Base-by-base conservation (phyloP, 2,113 vertebrate species). In the Bagarius yarrelli region DNA sequence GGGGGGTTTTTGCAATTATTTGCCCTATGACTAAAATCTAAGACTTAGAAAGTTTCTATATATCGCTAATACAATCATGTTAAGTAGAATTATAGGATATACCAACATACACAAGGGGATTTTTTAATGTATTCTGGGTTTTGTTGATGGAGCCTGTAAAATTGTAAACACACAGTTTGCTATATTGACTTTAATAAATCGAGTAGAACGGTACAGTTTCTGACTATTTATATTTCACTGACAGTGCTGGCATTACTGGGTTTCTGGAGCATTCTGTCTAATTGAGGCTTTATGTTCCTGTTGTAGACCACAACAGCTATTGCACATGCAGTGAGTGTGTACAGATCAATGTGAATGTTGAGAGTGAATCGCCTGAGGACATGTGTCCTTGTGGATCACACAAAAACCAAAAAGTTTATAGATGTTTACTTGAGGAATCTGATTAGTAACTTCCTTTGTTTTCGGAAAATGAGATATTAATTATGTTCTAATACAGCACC, bases 271-370 rank as follows among this genome's bases (percentile, higher is more conserved):
- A 12, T 25, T 56, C 2, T 53, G 16, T 66, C 4, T 56, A n/a
- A 55, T 53, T 67, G 25, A 47, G 25, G 21, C 14, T 30, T n/a
- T 34, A 19, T 18, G 34, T 19, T 80, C 19, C 19, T 71, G 66
- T 32, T 71, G 36, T 23, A 32, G 27, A 55, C 6, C 63, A 78
- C 23, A 19, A 69, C 15, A 25, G 52, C 66, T 60, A 30, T 8
- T 55, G 47, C n/a, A 61, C 61, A 55, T 66, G 30, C 71, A 76
- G 60, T 80, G 67, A 47, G 47, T 57, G 82, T 57, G 70, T 78
- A 30, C n/a, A 84, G 85, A 91, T 94, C 91, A 85, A 93, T 93
- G 83, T 23, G 60, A 89, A 86, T 64, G 86, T 88, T 87, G 53
- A 81, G 78, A 44, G 34, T 34, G 27, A 52, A 14, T 30, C 12